Evolutionary conservation across 1,140 invertebrate species (phyloP).

Genomic region (Hormaphis cornu): DNA sequence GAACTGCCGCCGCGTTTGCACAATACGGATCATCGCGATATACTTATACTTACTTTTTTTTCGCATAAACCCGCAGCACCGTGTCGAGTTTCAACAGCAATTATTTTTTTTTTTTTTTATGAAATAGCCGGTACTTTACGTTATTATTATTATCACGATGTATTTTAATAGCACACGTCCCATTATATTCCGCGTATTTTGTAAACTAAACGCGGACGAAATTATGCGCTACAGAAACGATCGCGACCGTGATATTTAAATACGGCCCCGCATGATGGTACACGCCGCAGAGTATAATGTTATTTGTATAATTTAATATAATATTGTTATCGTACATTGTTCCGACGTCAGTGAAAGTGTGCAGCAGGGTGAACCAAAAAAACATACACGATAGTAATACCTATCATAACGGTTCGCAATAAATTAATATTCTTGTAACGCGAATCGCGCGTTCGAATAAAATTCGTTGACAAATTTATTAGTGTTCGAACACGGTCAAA

Average conservation of each 20-base stretch:
- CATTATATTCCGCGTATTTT: background rate
- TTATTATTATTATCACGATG: too few species aligned
- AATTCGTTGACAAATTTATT: background rate
- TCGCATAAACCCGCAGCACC: background rate
- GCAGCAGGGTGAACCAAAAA: conserved; percentile 15
- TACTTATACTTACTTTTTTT: too few species aligned
- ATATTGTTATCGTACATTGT: background rate
- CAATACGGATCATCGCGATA: too few species aligned
- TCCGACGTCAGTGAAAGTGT: conserved; percentile 25
- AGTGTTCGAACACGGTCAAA: background rate
- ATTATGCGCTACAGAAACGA: background rate
- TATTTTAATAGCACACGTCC: too few species aligned
- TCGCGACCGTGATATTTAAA: conserved; percentile 15
- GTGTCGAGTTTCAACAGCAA: too few species aligned
- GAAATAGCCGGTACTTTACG: too few species aligned
- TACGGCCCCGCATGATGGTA: background rate
- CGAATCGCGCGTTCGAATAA: conserved; percentile 10
- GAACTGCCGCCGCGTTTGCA: too few species aligned
- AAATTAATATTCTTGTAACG: background rate
- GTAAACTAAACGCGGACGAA: background rate
- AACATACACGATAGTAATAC: too few species aligned
- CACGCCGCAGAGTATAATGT: too few species aligned
- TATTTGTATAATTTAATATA: background rate
- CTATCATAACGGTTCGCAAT: background rate
- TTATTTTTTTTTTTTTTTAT: too few species aligned